Conservation (phyloP, 2,797 vertebrate genomes). For the Cossypha niveicapilla region DNA sequence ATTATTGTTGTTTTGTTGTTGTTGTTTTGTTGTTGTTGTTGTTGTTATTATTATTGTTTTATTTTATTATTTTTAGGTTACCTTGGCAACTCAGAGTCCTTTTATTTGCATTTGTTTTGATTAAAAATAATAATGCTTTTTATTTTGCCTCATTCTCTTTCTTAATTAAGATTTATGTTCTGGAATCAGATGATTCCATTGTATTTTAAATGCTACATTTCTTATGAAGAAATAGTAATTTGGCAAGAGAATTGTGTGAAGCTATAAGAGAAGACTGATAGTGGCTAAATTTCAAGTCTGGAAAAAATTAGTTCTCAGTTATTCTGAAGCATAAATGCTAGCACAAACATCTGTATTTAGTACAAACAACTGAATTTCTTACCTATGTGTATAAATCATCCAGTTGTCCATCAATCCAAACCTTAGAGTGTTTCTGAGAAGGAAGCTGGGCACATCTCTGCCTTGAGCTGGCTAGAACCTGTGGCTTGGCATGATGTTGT, state of each 20-base stretch:
- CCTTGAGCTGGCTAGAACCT: neutral
- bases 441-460: neutral
- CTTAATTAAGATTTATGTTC: neutral
- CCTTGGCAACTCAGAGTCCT: neutral
- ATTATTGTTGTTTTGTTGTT: neutral
- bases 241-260: neutral
- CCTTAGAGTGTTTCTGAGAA: neutral
- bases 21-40: neutral
- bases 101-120: neutral
- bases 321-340: neutral
- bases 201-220: neutral
- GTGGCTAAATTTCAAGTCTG: neutral
- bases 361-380: neutral
- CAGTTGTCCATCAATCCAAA: neutral
- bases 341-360: neutral
- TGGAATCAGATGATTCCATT: neutral
- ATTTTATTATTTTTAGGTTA: neutral
- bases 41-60: neutral
- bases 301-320: neutral
- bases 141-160: neutral
- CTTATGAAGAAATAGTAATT: neutral
- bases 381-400: neutral
- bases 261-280: neutral
- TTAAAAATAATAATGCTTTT: neutral
- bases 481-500: neutral